Evolutionary conservation across 2,888 invertebrate species (phyloP), one percentile per base, ranked within the genome.

Genomic region (Leptinotarsa juncta): DNA sequence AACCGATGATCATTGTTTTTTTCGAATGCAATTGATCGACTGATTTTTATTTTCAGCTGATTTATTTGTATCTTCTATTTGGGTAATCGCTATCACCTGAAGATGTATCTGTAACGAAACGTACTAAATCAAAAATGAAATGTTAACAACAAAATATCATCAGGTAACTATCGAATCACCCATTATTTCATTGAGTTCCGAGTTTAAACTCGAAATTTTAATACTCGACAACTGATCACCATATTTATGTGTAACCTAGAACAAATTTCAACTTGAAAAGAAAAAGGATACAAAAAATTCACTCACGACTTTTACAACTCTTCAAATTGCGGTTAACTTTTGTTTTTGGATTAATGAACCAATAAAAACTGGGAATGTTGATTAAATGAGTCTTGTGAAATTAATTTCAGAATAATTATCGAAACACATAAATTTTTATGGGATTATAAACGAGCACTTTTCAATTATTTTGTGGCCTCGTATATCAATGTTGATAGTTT

Each of bases 331-430:
- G 62, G 62, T 62, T 62, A 62, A 62, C 62, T 62, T 62, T 62
- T 62, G 62, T 62, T 62, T 62, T 42, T n/a, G 62, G 62, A 62
- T 62, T 62, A 62, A 62, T 62, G 62, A 62, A 62, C 62, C 32
- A 62, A 32, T 62, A 62, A 62, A 62, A 62, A 26, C 32, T 16
- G 42, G 18, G 62, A 62, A 62, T 62, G 62, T 62, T 62, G 62
- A 62, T 62, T 62, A 32, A 62, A 62, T 62, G 62, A 62, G 62
- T 62, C 62, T 62, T 62, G 62, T 62, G 62, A 62, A 62, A 62
- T 62, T 62, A 42, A 62, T 62, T 62, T 62, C 42, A 42, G 42
- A 62, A 62, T 62, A 62, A 62, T 62, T 26, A 62, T 57, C 57
- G 62, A 42, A 42, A 62, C n/a, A n/a, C 42, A 62, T 62, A 62